These are phyloP conservation scores for Oryctes rhinoceros DNA, from an alignment of 1,140 invertebrate species.

Conservation along the genomic window DNA sequence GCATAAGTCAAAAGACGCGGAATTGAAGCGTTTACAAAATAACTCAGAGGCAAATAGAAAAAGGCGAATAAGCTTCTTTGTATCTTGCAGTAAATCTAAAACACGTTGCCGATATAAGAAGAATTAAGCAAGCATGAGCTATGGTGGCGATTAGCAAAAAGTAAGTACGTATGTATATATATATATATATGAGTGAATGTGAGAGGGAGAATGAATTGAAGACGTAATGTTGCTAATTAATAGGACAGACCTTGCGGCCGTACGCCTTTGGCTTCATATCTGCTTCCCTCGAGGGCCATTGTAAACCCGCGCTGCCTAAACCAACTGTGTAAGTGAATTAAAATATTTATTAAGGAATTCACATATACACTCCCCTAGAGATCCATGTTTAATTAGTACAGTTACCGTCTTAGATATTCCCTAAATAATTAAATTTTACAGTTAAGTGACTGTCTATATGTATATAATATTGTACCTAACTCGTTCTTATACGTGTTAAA, in stretches of 20 bases:
- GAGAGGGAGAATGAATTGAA: slow-evolving; percentile 41
- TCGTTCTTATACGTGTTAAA: too few species aligned
- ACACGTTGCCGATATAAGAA: background rate
- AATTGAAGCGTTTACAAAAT: slow-evolving; percentile 41
- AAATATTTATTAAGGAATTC: slow-evolving; percentile 62
- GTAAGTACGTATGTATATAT: background rate
- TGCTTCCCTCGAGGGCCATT: slow-evolving; percentile 56
- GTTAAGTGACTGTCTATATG: slow-evolving; percentile 48
- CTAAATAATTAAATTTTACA: slow-evolving; percentile 55
- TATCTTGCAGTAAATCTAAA: background rate
- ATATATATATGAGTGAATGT: background rate
- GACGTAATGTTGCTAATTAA: slow-evolving; percentile 59
- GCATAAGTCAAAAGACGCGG: slow-evolving; percentile 26
- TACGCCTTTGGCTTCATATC: slow-evolving; percentile 56
- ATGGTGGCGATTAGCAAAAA: too few species aligned
- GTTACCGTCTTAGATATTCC: slow-evolving; percentile 57
- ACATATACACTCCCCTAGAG: slow-evolving; percentile 56
- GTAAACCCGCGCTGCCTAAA: slow-evolving; percentile 56
- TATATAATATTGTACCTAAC: slow-evolving; percentile 21
- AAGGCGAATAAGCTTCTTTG: background rate
- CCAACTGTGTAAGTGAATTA: slow-evolving; percentile 61
- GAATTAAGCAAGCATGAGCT: background rate
- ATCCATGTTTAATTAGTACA: slow-evolving; percentile 55
- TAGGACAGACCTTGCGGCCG: slow-evolving; percentile 55
- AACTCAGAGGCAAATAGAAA: slow-evolving; percentile 1